These are phyloP conservation scores for Phoenicopterus ruber DNA, from an alignment of 2,113 vertebrate species.

Conservation along the genomic window DNA sequence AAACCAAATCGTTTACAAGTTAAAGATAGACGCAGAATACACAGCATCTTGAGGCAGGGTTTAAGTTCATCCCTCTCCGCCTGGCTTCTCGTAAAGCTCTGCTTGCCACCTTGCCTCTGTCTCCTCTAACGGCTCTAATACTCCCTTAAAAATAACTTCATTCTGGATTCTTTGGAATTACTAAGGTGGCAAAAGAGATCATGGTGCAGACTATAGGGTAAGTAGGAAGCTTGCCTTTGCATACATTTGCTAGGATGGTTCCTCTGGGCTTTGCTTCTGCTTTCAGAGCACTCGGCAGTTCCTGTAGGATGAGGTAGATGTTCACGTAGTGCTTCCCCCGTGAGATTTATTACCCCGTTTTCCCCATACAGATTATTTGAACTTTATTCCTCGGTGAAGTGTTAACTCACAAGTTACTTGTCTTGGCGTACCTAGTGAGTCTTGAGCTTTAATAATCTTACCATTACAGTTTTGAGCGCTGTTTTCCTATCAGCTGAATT, in stretches of 20 bases:
- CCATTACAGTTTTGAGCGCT: not conserved
- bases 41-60: conserved; percentile 77
- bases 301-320: not conserved
- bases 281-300: not conserved
- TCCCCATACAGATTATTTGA: not conserved
- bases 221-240: conserved; percentile 62
- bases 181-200: conserved; percentile 40
- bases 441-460: not conserved
- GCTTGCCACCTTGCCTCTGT: conserved; percentile 51
- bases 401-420: not conserved
- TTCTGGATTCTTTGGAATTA: conserved; percentile 59
- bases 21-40: conserved; percentile 93
- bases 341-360: not conserved
- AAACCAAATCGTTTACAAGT: conserved; percentile 90
- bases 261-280: not conserved
- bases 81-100: conserved; percentile 44
- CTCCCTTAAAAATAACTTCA: conserved; percentile 30
- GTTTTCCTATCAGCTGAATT: not conserved
- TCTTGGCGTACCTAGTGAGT: not conserved
- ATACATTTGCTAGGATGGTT: not conserved
- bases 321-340: not conserved
- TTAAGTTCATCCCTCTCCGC: conserved; percentile 77
- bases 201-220: conserved; percentile 84
- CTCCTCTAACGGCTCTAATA: not conserved
- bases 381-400: not conserved